Conservation (phyloP, 2,797 vertebrate species). For the Cyprinella venusta region DNA sequence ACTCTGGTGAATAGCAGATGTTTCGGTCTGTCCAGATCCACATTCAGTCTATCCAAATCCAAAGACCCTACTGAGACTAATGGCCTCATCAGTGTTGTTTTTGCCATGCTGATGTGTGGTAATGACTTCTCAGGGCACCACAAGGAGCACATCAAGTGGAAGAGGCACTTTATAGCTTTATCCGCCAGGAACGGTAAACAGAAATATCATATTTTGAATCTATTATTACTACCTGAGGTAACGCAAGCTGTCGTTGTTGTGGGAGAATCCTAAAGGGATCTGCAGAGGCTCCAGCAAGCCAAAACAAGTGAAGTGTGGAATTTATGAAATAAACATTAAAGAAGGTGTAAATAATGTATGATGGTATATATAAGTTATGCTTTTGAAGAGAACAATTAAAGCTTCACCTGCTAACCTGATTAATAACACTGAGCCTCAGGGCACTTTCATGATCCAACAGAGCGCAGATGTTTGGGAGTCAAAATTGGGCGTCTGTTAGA, state of each 20-base stretch:
- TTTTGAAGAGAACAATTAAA: constrained; percentile 56
- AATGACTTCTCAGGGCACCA: constrained; percentile 70
- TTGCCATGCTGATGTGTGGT: constrained; percentile 73
- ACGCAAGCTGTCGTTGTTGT: constrained; percentile 67
- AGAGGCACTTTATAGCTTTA: constrained; percentile 64
- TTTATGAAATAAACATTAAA: constrained; percentile 68
- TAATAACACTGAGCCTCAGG: constrained; percentile 43
- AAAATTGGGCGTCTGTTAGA: constrained; percentile 14
- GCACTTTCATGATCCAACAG: constrained; percentile 43
- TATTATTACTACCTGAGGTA: constrained; percentile 68
- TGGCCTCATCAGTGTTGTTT: constrained; percentile 66
- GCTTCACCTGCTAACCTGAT: constrained; percentile 60
- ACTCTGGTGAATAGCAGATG: constrained; percentile 62
- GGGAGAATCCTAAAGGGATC: constrained; percentile 60
- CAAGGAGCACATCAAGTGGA: constrained; percentile 62
- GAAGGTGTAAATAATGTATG: constrained; percentile 54
- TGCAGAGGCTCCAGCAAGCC: constrained; percentile 46
- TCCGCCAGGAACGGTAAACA: constrained; percentile 60
- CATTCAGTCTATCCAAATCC: constrained; percentile 68
- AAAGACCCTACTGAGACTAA: constrained; percentile 66
- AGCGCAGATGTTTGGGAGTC: constrained; percentile 42
- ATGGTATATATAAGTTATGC: constrained; percentile 41
- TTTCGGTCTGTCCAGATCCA: constrained; percentile 59
- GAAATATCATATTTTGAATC: constrained; percentile 68
- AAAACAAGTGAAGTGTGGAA: constrained; percentile 64